Evolutionary conservation across 2,888 invertebrate genomes (phyloP).

Genomic region (Ornithoptera priamus): DNA sequence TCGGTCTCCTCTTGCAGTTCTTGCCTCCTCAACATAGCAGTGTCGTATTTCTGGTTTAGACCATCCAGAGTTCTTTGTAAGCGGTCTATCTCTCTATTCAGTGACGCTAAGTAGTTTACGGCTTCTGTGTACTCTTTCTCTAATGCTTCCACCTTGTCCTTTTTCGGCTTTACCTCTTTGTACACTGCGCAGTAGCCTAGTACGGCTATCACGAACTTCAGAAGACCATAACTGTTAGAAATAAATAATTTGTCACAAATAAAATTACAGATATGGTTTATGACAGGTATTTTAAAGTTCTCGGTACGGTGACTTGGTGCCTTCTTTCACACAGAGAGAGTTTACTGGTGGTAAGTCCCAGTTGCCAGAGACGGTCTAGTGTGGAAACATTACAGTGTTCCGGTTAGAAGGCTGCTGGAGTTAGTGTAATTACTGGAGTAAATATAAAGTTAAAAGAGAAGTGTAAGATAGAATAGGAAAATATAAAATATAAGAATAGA

Average conservation of each 20-base stretch:
- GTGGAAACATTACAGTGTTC: too few species aligned
- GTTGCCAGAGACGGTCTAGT: too few species aligned
- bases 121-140: constrained; percentile 85
- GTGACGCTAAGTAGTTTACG: constrained; percentile 81
- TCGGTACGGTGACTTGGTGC: too few species aligned
- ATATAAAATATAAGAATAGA: too few species aligned
- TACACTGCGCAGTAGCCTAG: constrained; percentile 94
- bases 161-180: constrained; percentile 91
- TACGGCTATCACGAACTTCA: constrained; percentile 92
- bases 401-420: too few species aligned
- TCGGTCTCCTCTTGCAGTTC: constrained; percentile 90
- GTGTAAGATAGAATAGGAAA: too few species aligned
- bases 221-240: constrained; percentile 82
- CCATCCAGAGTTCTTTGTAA: constrained; percentile 85
- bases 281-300: background rate
- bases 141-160: constrained; percentile 88
- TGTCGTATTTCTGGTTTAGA: constrained; percentile 87
- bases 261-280: background rate
- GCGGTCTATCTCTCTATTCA: constrained; percentile 86
- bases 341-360: too few species aligned
- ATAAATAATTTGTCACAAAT: background rate
- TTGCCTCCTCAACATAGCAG: constrained; percentile 84
- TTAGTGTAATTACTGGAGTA: too few species aligned
- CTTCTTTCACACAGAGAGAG: too few species aligned
- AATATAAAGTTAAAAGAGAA: too few species aligned